Conservation (phyloP, 2,797 vertebrate genomes). For the Heterohyrax brucei region DNA sequence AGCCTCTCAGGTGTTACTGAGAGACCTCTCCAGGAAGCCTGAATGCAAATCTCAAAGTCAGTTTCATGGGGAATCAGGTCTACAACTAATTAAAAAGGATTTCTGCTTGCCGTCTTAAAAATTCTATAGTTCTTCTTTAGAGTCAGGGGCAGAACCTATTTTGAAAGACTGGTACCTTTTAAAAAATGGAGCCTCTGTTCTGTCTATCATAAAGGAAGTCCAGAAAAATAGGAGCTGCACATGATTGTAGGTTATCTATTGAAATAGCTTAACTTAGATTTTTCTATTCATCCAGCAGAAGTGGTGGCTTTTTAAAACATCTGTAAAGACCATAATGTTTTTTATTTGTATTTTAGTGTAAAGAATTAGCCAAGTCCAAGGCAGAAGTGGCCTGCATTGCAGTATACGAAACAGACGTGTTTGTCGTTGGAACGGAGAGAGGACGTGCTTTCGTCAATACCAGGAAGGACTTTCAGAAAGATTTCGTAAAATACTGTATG, state of each 20-base stretch:
- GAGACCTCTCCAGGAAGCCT: background rate
- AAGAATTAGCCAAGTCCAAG: slow-evolving; percentile 92
- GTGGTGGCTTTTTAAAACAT: background rate
- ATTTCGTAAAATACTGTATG: slow-evolving; percentile 93
- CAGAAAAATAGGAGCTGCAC: background rate
- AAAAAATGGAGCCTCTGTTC: background rate
- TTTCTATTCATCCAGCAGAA: slow-evolving; percentile 24
- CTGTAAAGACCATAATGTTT: background rate
- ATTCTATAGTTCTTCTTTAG: slow-evolving; percentile 24
- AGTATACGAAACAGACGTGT: slow-evolving; percentile 91
- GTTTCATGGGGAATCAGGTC: background rate
- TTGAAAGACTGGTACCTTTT: background rate
- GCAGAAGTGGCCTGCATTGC: slow-evolving; percentile 93
- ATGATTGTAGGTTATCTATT: background rate
- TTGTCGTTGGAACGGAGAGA: slow-evolving; percentile 92
- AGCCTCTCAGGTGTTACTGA: accelerated
- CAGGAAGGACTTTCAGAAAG: slow-evolving; percentile 92
- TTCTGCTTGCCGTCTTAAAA: background rate
- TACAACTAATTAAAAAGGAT: background rate
- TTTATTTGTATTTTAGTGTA: slow-evolving; percentile 89
- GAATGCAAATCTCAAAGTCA: background rate
- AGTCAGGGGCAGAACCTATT: background rate
- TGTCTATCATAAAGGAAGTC: background rate
- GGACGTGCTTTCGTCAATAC: slow-evolving; percentile 92
- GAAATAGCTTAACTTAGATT: background rate